Conservation (phyloP, 2,888 invertebrate genomes). For the Spodoptera exigua region DNA sequence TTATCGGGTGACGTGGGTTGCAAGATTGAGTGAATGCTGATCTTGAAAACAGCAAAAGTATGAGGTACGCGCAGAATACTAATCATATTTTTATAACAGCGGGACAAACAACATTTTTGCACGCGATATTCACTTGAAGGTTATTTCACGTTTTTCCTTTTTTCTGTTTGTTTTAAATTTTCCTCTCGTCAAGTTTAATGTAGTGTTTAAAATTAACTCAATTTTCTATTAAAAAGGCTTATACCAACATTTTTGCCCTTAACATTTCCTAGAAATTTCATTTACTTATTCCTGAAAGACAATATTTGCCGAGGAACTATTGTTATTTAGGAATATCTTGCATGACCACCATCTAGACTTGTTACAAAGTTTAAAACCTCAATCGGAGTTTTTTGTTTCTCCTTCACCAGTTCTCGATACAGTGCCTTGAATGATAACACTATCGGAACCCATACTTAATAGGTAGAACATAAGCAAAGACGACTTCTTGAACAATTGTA, state of each 20-base stretch:
- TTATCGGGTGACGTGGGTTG: conserved; percentile 29
- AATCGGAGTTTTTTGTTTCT: too few species aligned
- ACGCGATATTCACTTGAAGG: conserved; percentile 28
- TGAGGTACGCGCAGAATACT: conserved; percentile 29
- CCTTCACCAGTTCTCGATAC: too few species aligned
- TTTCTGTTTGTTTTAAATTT: neutral
- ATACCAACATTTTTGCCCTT: neutral
- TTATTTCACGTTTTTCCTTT: conserved; percentile 4
- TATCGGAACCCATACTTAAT: too few species aligned
- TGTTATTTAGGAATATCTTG: too few species aligned
- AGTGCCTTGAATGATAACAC: too few species aligned
- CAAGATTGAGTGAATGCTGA: conserved; percentile 29
- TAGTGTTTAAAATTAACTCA: conserved; percentile 2
- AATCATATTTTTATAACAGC: conserved; percentile 23
- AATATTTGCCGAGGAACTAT: too few species aligned
- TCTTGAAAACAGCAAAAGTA: conserved; percentile 38
- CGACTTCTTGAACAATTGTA: too few species aligned
- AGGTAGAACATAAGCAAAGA: too few species aligned
- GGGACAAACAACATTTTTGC: conserved; percentile 31
- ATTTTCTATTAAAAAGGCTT: neutral
- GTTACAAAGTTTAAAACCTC: too few species aligned
- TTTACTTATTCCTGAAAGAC: too few species aligned
- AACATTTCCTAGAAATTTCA: too few species aligned
- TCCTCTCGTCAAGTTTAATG: conserved; percentile 17
- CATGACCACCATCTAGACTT: too few species aligned